Conservation (phyloP, 2,113 vertebrate species). For the Xenopus laevis region DNA sequence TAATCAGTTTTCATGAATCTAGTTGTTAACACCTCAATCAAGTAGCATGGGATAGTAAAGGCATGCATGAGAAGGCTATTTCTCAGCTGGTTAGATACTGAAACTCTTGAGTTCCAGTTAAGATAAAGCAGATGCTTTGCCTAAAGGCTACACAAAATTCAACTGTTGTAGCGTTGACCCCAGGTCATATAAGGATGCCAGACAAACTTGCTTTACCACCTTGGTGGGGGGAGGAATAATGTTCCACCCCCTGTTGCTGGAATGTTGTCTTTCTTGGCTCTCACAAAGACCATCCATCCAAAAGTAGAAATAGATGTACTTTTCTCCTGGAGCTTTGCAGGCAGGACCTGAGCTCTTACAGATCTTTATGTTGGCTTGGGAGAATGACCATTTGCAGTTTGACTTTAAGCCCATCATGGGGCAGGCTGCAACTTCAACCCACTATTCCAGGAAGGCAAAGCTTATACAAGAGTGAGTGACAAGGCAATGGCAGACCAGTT, state of each 20-base stretch:
- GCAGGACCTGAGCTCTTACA: background rate
- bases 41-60: too few species aligned
- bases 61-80: too few species aligned
- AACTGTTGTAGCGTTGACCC: too few species aligned
- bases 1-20: too few species aligned
- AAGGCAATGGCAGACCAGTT: background rate
- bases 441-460: background rate
- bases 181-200: background rate
- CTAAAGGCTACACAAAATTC: too few species aligned
- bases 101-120: too few species aligned
- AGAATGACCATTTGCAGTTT: background rate
- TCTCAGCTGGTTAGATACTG: too few species aligned
- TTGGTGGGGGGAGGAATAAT: background rate
- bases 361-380: background rate
- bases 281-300: background rate
- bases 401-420: background rate
- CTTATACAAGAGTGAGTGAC: background rate
- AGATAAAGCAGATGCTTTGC: too few species aligned
- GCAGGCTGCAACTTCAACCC: background rate
- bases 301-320: background rate
- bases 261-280: background rate
- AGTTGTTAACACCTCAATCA: too few species aligned
- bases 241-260: background rate
- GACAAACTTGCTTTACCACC: background rate
- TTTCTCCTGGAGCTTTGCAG: too few species aligned